Base-by-base conservation (phyloP, 2,888 invertebrate species). In the Halocaridina rubra region DNA sequence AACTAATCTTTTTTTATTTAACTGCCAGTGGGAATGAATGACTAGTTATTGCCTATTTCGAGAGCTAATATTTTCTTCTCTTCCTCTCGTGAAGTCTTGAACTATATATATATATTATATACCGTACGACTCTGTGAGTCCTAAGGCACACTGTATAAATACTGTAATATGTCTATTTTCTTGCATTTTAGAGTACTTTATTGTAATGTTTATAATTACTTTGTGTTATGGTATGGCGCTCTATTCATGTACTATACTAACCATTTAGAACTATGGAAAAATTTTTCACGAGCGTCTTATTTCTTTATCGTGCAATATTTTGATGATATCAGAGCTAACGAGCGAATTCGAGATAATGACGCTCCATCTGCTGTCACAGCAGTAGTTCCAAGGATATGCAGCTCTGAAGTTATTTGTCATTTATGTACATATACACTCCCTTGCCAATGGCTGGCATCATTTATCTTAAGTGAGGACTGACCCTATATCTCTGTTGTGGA, bases 41-140 rank as follows among this genome's bases (percentile, higher is more conserved):
- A 69, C 67, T 72, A 82, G 61, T 30, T 72, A 77, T 71, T 82
- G 78, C 82, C 77, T 72, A 78, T 72, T 71, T 77, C 77, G 77
- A 82, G 82, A 82, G 78, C 82, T 77, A 82, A 82, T 82, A 82
- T 82, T 82, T 82, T 82, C 82, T 72, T 78, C 82, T 82, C 82
- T 82, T 80, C 80, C 80, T 80, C 72, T 78, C 78, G 77, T 82
- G 71, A 82, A 82, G 78, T 72, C 82, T 82, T 78, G 72, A 82
- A 69, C 77, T 82, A 78, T 82, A 71, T 61, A 78, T 53, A 53
- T 53, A 53, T 53, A 53, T 53, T n/a, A 53, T 53, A 82, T 82
- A 82, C 72, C 77, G 82, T 82, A 82, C 24, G 82, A 78, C 82
- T 82, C 82, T 78, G 64, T 82, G 82, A 82, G 82, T 82, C 82